Conservation (phyloP, 2,888 invertebrate species). For the Sesamia inferens region DNA sequence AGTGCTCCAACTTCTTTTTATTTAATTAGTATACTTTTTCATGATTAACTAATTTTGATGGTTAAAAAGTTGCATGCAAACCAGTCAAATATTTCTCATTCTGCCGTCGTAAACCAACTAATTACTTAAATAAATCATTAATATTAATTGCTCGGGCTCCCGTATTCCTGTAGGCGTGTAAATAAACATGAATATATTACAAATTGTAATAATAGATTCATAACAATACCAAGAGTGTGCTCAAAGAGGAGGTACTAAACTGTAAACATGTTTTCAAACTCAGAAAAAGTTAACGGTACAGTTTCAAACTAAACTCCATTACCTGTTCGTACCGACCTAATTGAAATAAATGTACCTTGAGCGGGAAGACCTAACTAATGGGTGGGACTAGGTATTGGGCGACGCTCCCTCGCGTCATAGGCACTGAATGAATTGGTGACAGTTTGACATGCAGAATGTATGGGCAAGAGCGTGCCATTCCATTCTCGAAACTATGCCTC, state of each 20-base stretch:
- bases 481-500: slow-evolving; percentile 34
- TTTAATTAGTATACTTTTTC: background rate
- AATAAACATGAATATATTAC: slow-evolving; percentile 8
- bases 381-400: slow-evolving; percentile 57
- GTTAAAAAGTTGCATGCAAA: background rate
- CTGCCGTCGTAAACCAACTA: no score
- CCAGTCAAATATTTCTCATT: no score
- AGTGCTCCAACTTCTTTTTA: background rate
- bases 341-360: slow-evolving; percentile 55
- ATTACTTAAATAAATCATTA: background rate
- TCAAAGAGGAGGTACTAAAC: background rate
- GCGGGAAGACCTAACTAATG: slow-evolving; percentile 59
- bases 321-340: slow-evolving; percentile 39
- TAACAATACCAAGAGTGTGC: slow-evolving; percentile 1
- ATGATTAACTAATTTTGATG: background rate
- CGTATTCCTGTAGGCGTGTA: background rate
- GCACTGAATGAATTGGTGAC: slow-evolving; percentile 70
- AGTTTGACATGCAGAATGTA: slow-evolving; percentile 58
- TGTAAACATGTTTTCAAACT: background rate
- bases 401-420: slow-evolving; percentile 60
- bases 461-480: slow-evolving; percentile 22
- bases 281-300: background rate
- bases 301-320: slow-evolving; percentile 18
- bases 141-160: slow-evolving; percentile 6
- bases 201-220: background rate